These are phyloP conservation scores for Cynopterus brachyotis DNA, from an alignment of 2,113 vertebrate genomes.

Conservation along the genomic window DNA sequence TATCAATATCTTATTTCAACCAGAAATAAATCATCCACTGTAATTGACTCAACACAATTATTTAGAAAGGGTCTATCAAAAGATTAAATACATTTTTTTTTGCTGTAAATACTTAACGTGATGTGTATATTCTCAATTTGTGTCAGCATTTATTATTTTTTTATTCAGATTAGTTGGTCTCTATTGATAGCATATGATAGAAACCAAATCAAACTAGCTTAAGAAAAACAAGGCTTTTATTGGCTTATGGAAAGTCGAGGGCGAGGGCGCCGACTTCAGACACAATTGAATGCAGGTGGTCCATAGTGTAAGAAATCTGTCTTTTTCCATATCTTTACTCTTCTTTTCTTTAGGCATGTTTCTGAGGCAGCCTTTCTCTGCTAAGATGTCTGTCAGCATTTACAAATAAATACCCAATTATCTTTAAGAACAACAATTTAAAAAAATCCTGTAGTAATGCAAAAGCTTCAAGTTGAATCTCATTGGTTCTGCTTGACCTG, in stretches of 20 bases:
- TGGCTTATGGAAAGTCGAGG: background rate
- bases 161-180: background rate
- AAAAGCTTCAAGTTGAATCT: background rate
- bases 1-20: conserved; percentile 1
- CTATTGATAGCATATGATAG: background rate
- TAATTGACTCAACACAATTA: background rate
- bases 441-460: background rate
- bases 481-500: background rate
- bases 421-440: background rate
- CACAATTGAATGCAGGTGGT: background rate
- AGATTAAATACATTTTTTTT: background rate
- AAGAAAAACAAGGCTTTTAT: background rate
- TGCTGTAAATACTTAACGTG: background rate
- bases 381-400: background rate
- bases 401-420: background rate
- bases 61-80: background rate
- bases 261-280: background rate
- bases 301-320: background rate
- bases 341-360: background rate
- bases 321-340: background rate
- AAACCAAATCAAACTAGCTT: background rate
- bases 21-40: background rate
- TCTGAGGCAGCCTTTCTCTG: background rate
- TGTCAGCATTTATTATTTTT: conserved; percentile 27
- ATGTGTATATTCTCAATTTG: background rate